Evolutionary conservation across 35 echinoderm and acorn worm species (phyloP).

Genomic region (Strongylocentrotus purpuratus): DNA sequence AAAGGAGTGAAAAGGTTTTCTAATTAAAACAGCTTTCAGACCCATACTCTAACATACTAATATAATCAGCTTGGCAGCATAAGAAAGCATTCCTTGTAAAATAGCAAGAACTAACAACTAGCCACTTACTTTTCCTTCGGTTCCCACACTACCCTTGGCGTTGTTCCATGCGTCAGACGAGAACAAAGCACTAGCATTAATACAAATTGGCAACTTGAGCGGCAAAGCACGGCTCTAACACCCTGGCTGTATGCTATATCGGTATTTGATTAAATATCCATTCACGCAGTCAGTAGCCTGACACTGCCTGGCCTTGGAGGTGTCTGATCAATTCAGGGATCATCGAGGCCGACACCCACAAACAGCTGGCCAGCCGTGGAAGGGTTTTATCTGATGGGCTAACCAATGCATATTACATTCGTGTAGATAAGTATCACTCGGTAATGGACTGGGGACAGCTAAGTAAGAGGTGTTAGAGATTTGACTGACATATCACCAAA

Average conservation of each 20-base stretch:
- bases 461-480: too few species aligned
- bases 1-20: too few species aligned
- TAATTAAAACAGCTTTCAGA: too few species aligned
- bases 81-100: background rate
- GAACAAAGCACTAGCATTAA: background rate
- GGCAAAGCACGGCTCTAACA: background rate
- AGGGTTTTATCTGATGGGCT: background rate
- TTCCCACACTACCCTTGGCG: background rate
- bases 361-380: background rate
- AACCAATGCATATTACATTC: background rate
- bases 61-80: background rate
- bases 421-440: background rate
- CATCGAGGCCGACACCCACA: background rate
- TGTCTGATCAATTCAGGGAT: background rate
- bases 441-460: too few species aligned
- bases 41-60: too few species aligned
- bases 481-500: too few species aligned
- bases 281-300: background rate
- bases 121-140: background rate
- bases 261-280: constrained; percentile 5
- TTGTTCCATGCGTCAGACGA: background rate
- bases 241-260: background rate
- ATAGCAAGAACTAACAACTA: background rate
- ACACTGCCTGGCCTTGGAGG: background rate
- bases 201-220: constrained; percentile 9